These are phyloP conservation scores for Baronia brevicornis DNA, from an alignment of 2,888 invertebrate species.

Conservation along the genomic window DNA sequence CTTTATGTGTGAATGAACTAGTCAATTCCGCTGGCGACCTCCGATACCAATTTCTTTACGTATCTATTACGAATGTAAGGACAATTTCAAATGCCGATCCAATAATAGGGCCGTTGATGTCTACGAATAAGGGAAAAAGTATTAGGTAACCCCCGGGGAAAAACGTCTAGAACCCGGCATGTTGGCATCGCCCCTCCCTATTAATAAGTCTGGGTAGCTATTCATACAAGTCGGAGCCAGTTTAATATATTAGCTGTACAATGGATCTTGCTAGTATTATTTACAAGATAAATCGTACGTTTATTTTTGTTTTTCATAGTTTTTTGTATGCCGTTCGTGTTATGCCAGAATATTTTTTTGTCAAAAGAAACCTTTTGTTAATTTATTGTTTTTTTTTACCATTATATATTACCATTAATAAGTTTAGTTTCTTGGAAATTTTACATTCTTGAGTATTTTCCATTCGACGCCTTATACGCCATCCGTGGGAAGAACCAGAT, in stretches of 20 bases:
- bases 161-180: constrained; percentile 2
- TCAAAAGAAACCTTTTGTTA: no score
- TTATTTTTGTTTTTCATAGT: no score
- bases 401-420: no score
- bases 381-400: no score
- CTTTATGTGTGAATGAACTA: constrained; percentile 3
- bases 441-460: no score
- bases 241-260: constrained; percentile 4
- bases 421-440: no score
- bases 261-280: not conserved
- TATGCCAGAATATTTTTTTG: no score
- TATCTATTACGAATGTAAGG: constrained; percentile 12
- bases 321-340: no score
- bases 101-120: constrained; percentile 12
- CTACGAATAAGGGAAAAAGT: constrained; percentile 9
- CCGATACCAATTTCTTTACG: constrained; percentile 14
- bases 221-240: constrained; percentile 2
- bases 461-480: no score
- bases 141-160: constrained; percentile 6
- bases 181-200: constrained; percentile 10
- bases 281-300: no score
- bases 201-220: constrained; percentile 13
- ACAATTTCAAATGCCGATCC: constrained; percentile 13
- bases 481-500: no score
- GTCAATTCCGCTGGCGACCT: constrained; percentile 5